Base-by-base conservation (phyloP, 2,888 invertebrate species). In the Podabrus alpinus region DNA sequence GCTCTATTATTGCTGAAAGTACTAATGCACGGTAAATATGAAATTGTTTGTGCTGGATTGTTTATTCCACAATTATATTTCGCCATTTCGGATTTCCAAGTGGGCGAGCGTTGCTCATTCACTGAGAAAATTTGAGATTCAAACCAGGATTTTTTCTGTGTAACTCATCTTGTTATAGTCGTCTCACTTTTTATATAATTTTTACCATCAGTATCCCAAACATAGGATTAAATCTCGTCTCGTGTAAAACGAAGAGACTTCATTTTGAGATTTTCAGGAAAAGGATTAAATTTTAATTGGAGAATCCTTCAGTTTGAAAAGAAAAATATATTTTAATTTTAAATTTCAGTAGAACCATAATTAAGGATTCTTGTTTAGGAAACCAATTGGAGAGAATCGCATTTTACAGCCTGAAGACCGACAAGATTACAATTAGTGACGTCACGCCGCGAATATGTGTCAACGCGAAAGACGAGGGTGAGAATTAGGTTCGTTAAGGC, bases 391-490 rank as follows among this genome's bases (percentile, higher is more conserved):
- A 75, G 75, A 72, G 67, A 59, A 72, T 68, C 61, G 62, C 66
- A 61, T 59, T 64, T 45, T 64, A 21, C 21, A 64, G 62, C 62
- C 62, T 78, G 74, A 72, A 76, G 79, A 79, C 80, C 78, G 79
- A 79, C 78, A 79, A 80, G 79, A 79, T 81, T 81, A 80, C 81
- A 82, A 81, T 81, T 82, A 82, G 80, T 81, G 81, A 80, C 82
- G 81, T 81, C 81, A 81, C 78, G 77, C 77, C 77, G 71, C 77
- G 81, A 81, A 81, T 81, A 81, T 82, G 81, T 82, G 82, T 82
- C 82, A 82, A 80, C 80, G 75, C 71, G 69, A 76, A 79, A 77
- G 77, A 75, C 79, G 76, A 80, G 81, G 80, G 80, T 79, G 80
- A 77, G 78, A 82, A 82, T 82, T 82, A 79, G 82, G 82, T 81